A percentile compares a stretch with the other conserved stretches of the same genome.
phyloP scores from a whole-genome alignment of 2,113 vertebrate genomes.

The Gila orcuttii region DNA sequence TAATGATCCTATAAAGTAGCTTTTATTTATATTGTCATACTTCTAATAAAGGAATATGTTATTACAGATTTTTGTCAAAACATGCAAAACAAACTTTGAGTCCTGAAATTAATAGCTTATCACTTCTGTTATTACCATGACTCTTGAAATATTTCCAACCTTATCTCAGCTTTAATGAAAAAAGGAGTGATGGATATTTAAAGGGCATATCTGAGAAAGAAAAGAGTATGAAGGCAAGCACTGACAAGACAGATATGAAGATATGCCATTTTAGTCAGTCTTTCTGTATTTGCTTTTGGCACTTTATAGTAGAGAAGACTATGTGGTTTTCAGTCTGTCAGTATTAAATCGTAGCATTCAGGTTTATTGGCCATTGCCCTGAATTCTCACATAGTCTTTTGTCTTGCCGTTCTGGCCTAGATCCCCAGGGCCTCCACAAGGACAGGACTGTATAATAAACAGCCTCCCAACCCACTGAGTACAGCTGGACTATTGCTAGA shows the following conservation, averaged over 20 bases:
- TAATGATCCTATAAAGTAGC: background rate
- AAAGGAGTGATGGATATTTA: slow-evolving; percentile 22
- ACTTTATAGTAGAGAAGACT: slow-evolving; percentile 6
- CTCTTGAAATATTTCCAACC: slow-evolving; percentile 17
- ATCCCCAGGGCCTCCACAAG: slow-evolving; percentile 46
- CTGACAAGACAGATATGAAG: slow-evolving; percentile 1
- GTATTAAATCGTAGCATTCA: slow-evolving; percentile 30
- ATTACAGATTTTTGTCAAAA: slow-evolving; percentile 17
- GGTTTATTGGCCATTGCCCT: slow-evolving; percentile 57
- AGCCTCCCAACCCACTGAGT: slow-evolving; percentile 56
- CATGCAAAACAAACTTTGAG: background rate
- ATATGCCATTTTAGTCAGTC: background rate
- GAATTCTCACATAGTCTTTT: slow-evolving; percentile 35
- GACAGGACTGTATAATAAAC: slow-evolving; percentile 51
- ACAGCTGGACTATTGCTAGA: slow-evolving; percentile 56
- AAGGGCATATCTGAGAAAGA: slow-evolving; percentile 6
- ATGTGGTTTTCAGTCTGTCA: background rate
- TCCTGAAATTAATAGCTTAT: background rate
- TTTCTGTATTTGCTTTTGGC: slow-evolving; percentile 9
- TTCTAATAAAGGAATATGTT: background rate
- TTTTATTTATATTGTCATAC: background rate
- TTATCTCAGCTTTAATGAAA: slow-evolving; percentile 20
- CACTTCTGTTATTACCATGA: background rate
- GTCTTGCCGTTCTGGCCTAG: slow-evolving; percentile 53
- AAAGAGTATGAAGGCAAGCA: background rate